Base-by-base conservation (phyloP, 2,888 invertebrate genomes). In the Alcis repandata region DNA sequence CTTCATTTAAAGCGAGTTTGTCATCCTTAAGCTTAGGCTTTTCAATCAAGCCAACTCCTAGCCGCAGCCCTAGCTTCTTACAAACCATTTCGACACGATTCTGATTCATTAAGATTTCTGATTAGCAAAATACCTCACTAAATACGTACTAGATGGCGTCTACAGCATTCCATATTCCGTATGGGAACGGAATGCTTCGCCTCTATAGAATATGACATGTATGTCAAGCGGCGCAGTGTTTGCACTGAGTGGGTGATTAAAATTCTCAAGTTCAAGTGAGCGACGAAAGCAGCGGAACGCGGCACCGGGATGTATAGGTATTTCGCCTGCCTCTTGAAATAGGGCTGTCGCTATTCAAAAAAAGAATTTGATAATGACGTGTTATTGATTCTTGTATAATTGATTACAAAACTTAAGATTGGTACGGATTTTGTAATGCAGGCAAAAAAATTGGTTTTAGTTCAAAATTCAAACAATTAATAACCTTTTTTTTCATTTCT, bases 251-350 rank as follows among this genome's bases (percentile, higher is more conserved):
- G 68, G 67, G 69, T 74, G 70, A 77, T 78, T 76, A 78, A 78
- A 74, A 76, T 75, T 68, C 77, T 68, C 74, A 73, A 69, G 76
- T 74, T 74, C 72, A 70, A 72, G 69, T 71, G 68, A 62, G 62
- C 71, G 69, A 66, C 60, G 74, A 70, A 72, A 73, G 70, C 63
- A 41, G 54, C 43, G 65, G 70, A 67, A 63, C 64, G 68, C 63
- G 68, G 60, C 41, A 52, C 59, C 27, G 59, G 66, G 46, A 52
- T 49, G 57, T 49, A 61, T 62, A 63, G 67, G 70, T 67, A 70
- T 70, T 68, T 57, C 45, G 53, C 62, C 51, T 60, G 67, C 53
- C 48, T 64, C 58, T 4, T 38, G 48, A 7, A 32, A 1, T 59
- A 72, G 70, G 72, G 69, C 53, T 69, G 40, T 8, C 62, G 49